A percentile compares a stretch with the other conserved stretches of the same genome.
These are phyloP conservation scores for Urophycis tenuis DNA, from an alignment of 2,797 vertebrate genomes.

Conservation along the genomic window DNA sequence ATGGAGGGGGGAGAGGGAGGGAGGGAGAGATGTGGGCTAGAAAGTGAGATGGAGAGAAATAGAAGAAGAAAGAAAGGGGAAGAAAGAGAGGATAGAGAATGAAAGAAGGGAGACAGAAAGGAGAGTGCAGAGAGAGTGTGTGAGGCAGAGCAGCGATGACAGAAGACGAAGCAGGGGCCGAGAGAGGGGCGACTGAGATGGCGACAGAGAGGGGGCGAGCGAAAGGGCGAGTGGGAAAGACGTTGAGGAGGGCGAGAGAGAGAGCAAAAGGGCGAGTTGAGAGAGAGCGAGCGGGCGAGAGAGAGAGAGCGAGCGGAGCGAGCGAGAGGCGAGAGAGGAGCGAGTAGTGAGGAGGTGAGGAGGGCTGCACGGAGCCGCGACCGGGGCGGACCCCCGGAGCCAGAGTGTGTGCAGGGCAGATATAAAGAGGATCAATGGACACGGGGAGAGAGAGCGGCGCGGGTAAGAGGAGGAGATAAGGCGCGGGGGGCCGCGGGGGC, in stretches of 20 bases:
- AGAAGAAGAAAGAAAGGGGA: too few relatives aligned
- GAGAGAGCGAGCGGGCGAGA: neutral
- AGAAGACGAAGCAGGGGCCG: too few relatives aligned
- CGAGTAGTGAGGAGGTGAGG: slow-evolving; percentile 29
- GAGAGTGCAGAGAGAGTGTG: too few relatives aligned
- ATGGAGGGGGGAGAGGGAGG: neutral
- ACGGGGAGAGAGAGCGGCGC: slow-evolving; percentile 21
- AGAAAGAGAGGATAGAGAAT: too few relatives aligned
- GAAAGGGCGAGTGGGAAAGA: slow-evolving; percentile 13
- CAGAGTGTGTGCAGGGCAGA: slow-evolving; percentile 28
- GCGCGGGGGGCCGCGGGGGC: slow-evolving; percentile 12
- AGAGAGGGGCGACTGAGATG: neutral
- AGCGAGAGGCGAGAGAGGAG: slow-evolving; percentile 11
- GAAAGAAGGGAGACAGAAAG: too few relatives aligned
- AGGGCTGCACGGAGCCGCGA: slow-evolving; percentile 47
- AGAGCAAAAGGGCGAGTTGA: neutral
- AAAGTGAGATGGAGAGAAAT: too few relatives aligned
- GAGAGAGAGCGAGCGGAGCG: neutral
- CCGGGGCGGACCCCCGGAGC: slow-evolving; percentile 38
- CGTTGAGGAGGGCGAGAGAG: neutral
- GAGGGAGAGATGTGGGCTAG: too few relatives aligned
- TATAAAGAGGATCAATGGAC: slow-evolving; percentile 41
- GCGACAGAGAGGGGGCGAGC: neutral
- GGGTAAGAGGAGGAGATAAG: slow-evolving; percentile 27
- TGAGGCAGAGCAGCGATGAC: too few relatives aligned